Evolutionary conservation across 2,113 vertebrate genomes (phyloP).

Genomic region (Camelus bactrianus): DNA sequence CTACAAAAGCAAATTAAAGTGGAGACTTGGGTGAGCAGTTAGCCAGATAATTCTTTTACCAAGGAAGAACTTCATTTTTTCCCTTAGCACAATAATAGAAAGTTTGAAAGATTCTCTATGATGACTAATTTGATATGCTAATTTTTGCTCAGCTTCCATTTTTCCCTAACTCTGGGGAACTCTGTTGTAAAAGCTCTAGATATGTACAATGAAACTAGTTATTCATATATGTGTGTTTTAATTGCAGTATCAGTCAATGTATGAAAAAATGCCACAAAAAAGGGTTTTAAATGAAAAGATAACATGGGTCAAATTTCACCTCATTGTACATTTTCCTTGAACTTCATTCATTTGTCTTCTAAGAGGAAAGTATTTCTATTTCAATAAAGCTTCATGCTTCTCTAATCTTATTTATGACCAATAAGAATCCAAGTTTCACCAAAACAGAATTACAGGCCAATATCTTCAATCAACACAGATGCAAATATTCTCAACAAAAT

Average conservation of each 20-base stretch:
- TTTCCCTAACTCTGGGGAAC: not conserved
- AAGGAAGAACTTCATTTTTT: not conserved
- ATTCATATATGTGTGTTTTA: not conserved
- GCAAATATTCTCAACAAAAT: too few species aligned
- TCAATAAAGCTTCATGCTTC: not conserved
- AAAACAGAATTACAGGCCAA: too few species aligned
- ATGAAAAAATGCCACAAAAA: not conserved
- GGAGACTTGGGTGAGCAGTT: not conserved
- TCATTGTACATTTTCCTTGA: not conserved
- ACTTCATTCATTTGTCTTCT: not conserved
- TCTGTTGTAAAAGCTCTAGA: not conserved
- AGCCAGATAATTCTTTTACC: not conserved
- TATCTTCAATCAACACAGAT: too few species aligned
- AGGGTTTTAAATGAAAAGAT: not conserved
- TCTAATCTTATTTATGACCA: not conserved
- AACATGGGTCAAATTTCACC: not conserved
- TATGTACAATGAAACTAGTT: not conserved
- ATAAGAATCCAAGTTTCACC: not conserved
- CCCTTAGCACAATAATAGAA: not conserved
- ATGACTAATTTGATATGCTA: not conserved
- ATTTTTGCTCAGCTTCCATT: not conserved
- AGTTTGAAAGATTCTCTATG: fast-evolving
- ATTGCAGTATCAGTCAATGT: not conserved
- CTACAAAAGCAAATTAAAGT: slow-evolving; percentile 7
- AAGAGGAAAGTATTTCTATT: not conserved